Percentiles rank a stretch among this genome's conserved stretches.
Conservation (phyloP, 1,140 invertebrate species). For the Leptinotarsa defecta region DNA sequence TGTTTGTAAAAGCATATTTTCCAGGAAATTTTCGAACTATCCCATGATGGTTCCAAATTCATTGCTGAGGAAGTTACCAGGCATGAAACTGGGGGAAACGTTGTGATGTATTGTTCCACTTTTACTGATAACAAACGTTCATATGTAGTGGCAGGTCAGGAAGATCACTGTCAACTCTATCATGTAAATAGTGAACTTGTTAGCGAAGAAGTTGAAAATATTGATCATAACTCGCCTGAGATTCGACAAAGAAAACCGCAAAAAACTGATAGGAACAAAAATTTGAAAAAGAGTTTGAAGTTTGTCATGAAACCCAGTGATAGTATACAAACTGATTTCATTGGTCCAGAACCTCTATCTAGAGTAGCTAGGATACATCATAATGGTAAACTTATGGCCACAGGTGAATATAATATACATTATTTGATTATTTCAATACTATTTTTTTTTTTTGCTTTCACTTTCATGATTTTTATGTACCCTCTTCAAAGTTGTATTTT, state of each 20-base stretch:
- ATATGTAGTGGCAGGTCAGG: conserved; percentile 86
- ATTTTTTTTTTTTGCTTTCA: background rate
- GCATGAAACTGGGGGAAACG: conserved; percentile 82
- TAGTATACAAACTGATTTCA: conserved; percentile 81
- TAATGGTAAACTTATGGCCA: conserved; percentile 75
- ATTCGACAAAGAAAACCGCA: conserved; percentile 53
- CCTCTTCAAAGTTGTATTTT: no score
- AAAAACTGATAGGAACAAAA: conserved; percentile 56
- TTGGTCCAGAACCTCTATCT: conserved; percentile 77
- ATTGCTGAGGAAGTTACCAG: conserved; percentile 77
- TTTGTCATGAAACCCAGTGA: conserved; percentile 72
- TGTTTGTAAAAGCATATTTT: conserved; percentile 40
- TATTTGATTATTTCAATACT: background rate
- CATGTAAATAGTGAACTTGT: conserved; percentile 74
- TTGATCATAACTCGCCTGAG: conserved; percentile 56
- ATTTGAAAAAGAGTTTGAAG: conserved; percentile 67
- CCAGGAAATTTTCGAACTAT: conserved; percentile 85
- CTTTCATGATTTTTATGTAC: no score
- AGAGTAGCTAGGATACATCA: conserved; percentile 81
- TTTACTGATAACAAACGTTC: conserved; percentile 70
- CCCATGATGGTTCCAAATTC: conserved; percentile 75
- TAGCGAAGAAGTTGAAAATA: conserved; percentile 56
- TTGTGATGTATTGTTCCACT: conserved; percentile 88
- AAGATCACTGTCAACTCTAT: conserved; percentile 89
- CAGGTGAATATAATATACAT: conserved; percentile 59